These are phyloP conservation scores for Cryptoblepharus egeriae DNA, from an alignment of 2,797 vertebrate genomes.

Conservation along the genomic window DNA sequence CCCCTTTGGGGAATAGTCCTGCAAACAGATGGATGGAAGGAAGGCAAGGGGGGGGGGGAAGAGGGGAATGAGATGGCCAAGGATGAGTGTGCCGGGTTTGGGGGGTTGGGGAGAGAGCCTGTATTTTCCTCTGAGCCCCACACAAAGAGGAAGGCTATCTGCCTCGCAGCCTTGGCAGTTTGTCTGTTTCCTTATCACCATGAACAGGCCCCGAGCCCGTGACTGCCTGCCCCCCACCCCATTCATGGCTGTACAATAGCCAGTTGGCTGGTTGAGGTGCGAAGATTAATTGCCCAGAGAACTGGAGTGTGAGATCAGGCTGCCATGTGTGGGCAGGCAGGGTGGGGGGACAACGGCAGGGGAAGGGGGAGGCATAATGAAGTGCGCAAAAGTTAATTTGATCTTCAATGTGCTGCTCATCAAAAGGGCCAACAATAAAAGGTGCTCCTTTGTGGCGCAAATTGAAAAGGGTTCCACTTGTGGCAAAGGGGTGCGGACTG, in stretches of 20 bases:
- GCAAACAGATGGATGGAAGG: conserved; percentile 37
- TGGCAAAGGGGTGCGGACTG: rapidly evolving
- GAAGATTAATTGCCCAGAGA: conserved; percentile 29
- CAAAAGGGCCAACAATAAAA: neutral
- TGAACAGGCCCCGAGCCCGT: neutral
- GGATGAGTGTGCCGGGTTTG: neutral
- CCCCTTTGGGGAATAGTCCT: conserved; percentile 4
- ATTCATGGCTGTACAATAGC: conserved; percentile 8
- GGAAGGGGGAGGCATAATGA: neutral
- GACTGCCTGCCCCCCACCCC: neutral
- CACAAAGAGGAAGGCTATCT: neutral
- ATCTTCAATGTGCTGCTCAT: neutral
- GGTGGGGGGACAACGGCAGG: neutral
- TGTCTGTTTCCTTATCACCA: neutral
- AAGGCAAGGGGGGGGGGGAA: neutral
- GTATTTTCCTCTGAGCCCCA: neutral
- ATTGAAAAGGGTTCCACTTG: neutral
- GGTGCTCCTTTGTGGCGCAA: neutral
- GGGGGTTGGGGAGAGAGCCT: too few relatives aligned
- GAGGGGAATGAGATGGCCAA: neutral
- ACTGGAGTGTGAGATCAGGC: neutral
- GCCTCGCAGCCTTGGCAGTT: neutral
- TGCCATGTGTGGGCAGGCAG: neutral
- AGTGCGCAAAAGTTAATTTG: conserved; percentile 32
- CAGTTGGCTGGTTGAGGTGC: conserved; percentile 28